Evolutionary conservation across 2,113 vertebrate species (phyloP).

Genomic region (Boulengeromyrus knoepffleri): DNA sequence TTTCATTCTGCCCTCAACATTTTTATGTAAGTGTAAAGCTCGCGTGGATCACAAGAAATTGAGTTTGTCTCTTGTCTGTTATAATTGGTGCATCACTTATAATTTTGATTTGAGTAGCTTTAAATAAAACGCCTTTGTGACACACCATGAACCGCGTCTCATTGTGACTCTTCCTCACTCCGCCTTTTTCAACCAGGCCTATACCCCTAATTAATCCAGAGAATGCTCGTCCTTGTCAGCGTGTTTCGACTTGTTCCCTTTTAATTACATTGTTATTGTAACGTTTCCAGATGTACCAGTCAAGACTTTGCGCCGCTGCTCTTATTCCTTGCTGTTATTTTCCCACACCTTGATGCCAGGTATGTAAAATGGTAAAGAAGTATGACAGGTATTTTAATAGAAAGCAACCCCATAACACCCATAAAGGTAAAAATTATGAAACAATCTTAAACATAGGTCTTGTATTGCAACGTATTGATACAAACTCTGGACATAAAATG

Average conservation of each 20-base stretch:
- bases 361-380: background rate
- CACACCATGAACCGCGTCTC: background rate
- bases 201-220: background rate
- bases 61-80: background rate
- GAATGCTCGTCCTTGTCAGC: background rate
- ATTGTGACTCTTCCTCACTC: background rate
- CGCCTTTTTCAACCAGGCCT: background rate
- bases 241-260: background rate
- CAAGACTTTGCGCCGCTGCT: background rate
- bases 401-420: background rate
- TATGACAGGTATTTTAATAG: background rate
- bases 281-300: background rate
- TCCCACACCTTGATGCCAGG: conserved; percentile 21
- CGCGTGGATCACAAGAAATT: background rate
- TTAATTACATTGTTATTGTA: background rate
- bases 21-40: no score
- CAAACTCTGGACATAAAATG: background rate
- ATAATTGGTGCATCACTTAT: background rate
- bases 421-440: background rate
- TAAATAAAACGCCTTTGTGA: background rate
- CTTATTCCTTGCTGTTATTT: conserved; percentile 13
- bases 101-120: background rate
- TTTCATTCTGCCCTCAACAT: no score
- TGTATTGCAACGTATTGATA: background rate
- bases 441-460: background rate